Base-by-base conservation (phyloP, 2,888 invertebrate genomes). In the Rhagonycha lutea region DNA sequence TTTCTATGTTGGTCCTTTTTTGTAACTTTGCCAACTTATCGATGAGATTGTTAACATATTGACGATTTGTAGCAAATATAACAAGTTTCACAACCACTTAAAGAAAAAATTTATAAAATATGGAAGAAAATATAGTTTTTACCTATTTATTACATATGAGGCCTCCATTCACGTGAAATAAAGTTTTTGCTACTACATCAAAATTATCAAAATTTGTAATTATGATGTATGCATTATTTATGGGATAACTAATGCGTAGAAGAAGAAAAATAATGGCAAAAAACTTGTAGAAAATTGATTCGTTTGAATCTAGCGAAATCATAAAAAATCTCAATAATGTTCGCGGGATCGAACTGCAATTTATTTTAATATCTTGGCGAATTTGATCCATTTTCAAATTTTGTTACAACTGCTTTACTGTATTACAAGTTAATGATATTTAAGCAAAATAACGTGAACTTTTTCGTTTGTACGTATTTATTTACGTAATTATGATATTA, bases 41-140 rank as follows among this genome's bases (percentile, higher is more conserved):
- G 10, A 75, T 24, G 8, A 75, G 12, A 4, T 71, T 62, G 7
- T n/a, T 14, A 10, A 71, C 12, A 7, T 14, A 4, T 29, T 32
- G 61, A 5, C 68, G 61, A 14, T 75, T 32, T 11, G 11, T 2
- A 5, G 23, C 7, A 3, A 74, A 67, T 12, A 60, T 14, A 9
- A 70, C 12, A 10, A 70, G 8, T 74, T 70, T 74, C 18, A 47
- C 4, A 67, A 47, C 18, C 14, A 61, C 74, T 74, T 10, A 67
- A 74, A 74, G 0, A 11, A 69, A 18, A 4, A 32, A 18, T 32
- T 47, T 11, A 68, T 32, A n/a, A n/a, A 18, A 2, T 2, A 18
- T 14, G 18, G 32, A 18, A 11, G 11, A 63, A 23, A 63, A 4
- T 14, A 10, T n/a, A n/a, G 2, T 2, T 2, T n/a, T n/a, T 47